phyloP scores from a whole-genome alignment of 1,140 invertebrate genomes.

The Cardiocondyla obscurior region DNA sequence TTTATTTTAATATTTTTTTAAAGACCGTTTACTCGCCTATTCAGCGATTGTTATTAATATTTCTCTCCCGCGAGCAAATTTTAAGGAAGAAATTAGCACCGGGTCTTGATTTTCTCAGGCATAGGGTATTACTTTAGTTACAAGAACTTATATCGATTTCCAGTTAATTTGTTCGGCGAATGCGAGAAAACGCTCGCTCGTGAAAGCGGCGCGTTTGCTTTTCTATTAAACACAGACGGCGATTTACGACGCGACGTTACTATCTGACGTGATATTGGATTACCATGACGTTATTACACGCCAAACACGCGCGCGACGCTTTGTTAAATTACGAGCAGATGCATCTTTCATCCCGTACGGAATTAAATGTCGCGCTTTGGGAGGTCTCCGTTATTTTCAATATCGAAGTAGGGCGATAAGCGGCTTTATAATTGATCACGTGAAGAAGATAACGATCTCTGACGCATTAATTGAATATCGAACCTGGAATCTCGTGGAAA shows the following conservation, averaged over 20 bases:
- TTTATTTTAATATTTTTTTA: background rate
- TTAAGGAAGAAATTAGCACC: background rate
- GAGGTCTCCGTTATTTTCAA: background rate
- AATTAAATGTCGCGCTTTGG: constrained; percentile 51
- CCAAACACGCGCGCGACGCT: constrained; percentile 48
- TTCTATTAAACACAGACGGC: constrained; percentile 50
- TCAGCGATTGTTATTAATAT: background rate
- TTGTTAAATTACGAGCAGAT: constrained; percentile 54
- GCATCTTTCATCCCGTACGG: constrained; percentile 42
- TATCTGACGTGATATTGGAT: constrained; percentile 55
- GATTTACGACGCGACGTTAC: constrained; percentile 49
- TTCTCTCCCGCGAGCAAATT: background rate
- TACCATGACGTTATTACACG: constrained; percentile 56
- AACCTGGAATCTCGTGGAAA: background rate
- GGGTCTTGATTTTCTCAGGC: background rate
- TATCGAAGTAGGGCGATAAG: constrained; percentile 25
- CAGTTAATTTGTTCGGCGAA: constrained; percentile 36
- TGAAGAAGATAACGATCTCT: background rate
- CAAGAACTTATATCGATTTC: constrained; percentile 12
- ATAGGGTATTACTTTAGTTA: background rate
- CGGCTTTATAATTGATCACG: constrained; percentile 37
- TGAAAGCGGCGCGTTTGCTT: constrained; percentile 18
- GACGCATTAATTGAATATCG: constrained; percentile 13
- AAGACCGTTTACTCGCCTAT: background rate
- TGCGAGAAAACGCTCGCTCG: constrained; percentile 5